Evolutionary conservation across 1,140 invertebrate genomes (phyloP), one percentile per base, ranked within the genome.

Genomic region (Drosophila carrolli): DNA sequence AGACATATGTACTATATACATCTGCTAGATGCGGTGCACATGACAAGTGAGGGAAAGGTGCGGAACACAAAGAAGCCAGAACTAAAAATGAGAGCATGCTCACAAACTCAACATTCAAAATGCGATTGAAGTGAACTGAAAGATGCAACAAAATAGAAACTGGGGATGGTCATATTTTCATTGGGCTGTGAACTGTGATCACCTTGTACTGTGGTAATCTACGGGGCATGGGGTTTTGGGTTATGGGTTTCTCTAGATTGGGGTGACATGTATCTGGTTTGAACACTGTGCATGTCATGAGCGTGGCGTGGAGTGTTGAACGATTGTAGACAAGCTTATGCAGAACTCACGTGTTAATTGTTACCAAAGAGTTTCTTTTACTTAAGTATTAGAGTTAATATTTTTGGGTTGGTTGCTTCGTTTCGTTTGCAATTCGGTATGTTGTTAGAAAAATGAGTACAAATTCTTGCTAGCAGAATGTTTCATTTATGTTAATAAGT

Each of bases 271-370:
- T 73, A 38, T 44, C 47, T 67, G 62, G 44, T 37, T 51, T 51
- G 57, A 70, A 61, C 75, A 48, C 68, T 83, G 83, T 88, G 83
- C 82, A 82, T 82, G 79, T 86, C 66, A 83, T 86, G 83, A 84
- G 54, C 61, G 84, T 83, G 76, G 54, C 61, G 84, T 83, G 76
- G 65, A 61, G 75, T 82, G 75, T 82, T 48, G 66, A 86, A 72
- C 82, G 81, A 85, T 75, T 78, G 79, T 86, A 89, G 84, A 83
- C 55, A 85, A 85, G 82, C 79, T 78, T 48, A 78, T 84, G 84
- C 84, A 80, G 84, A 59, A 88, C 84, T 88, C 84, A 88, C 84
- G 84, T 88, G 84, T 88, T 88, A 63, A 50, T 84, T 88, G 81
- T 89, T 76, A 86, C 79, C 84, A 89, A 82, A 78, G 60, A 71